Evolutionary conservation across 2,888 invertebrate species (phyloP).

Genomic region (Hololepta plana): DNA sequence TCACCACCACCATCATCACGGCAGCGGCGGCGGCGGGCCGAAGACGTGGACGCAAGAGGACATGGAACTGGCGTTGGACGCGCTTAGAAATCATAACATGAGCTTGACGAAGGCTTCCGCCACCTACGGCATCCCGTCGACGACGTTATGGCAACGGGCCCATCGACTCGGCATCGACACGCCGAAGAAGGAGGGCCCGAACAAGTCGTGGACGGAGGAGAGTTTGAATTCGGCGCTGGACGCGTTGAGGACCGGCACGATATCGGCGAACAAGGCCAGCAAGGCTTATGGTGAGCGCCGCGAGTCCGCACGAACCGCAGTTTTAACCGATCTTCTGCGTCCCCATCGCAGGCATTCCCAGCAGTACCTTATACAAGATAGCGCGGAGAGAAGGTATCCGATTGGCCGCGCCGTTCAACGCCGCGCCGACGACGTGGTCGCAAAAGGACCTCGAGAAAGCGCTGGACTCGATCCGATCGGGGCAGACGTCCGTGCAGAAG

Average conservation of each 20-base stretch:
- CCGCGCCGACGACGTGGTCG: conserved; percentile 76
- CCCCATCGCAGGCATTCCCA: conserved; percentile 61
- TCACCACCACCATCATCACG: too few species aligned
- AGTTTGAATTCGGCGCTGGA: conserved; percentile 67
- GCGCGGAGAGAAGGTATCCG: conserved; percentile 79
- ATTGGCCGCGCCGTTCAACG: conserved; percentile 77
- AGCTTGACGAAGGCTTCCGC: conserved; percentile 76
- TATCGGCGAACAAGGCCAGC: conserved; percentile 81
- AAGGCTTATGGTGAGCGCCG: conserved; percentile 80
- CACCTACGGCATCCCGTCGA: conserved; percentile 76
- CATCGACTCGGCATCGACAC: conserved; percentile 80
- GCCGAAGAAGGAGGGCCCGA: conserved; percentile 74
- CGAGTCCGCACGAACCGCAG: too few species aligned
- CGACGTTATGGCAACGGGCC: conserved; percentile 80
- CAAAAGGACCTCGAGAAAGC: conserved; percentile 70
- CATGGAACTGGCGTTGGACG: conserved; percentile 77
- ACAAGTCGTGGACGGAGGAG: conserved; percentile 77
- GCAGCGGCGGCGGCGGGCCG: conserved; percentile 37
- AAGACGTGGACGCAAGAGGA: conserved; percentile 81
- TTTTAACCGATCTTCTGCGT: too few species aligned
- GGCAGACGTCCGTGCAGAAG: conserved; percentile 67
- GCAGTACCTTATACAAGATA: conserved; percentile 82
- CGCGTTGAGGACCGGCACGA: conserved; percentile 65
- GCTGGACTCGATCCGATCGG: conserved; percentile 62
- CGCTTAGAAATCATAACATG: conserved; percentile 72